Percentiles rank a stretch among this genome's conserved stretches.
phyloP scores from a whole-genome alignment of 2,888 invertebrate genomes.

The Meteorus colon region DNA sequence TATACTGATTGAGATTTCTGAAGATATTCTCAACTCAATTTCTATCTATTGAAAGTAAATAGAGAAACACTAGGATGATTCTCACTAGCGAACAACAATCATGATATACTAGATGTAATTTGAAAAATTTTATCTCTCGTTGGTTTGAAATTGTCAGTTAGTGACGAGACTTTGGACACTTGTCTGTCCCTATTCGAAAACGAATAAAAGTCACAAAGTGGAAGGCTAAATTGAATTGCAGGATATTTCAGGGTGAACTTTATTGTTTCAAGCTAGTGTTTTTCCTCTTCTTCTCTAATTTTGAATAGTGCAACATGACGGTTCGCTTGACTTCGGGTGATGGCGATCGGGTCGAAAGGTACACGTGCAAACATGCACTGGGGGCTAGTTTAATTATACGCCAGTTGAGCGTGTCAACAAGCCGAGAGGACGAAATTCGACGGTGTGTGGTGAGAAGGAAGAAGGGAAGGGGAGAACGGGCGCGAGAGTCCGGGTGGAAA shows the following conservation, averaged over 20 bases:
- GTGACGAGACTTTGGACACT: too few relatives aligned
- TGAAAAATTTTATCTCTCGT: too few relatives aligned
- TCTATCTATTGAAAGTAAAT: too few relatives aligned
- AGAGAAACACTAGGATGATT: too few relatives aligned
- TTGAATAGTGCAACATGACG: conserved; percentile 12
- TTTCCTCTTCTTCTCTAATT: not conserved
- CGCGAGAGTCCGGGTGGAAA: conserved; percentile 32
- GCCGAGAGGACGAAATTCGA: conserved; percentile 44
- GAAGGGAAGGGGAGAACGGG: not conserved
- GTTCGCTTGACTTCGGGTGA: conserved; percentile 43
- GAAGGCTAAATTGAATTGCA: not conserved
- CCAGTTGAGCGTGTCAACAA: conserved; percentile 48
- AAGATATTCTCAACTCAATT: too few relatives aligned
- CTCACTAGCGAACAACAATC: too few relatives aligned
- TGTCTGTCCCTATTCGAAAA: too few relatives aligned
- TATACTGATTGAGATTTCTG: too few relatives aligned
- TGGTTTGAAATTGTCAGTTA: too few relatives aligned
- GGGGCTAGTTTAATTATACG: conserved; percentile 46
- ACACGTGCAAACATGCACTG: conserved; percentile 44
- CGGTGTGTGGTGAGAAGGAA: conserved; percentile 23
- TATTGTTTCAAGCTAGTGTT: not conserved
- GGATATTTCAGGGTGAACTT: not conserved
- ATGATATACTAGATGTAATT: too few relatives aligned
- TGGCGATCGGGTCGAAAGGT: conserved; percentile 42
- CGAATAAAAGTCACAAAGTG: not conserved